Evolutionary conservation across 2,113 vertebrate genomes (phyloP).

Genomic region (Antennarius striatus): DNA sequence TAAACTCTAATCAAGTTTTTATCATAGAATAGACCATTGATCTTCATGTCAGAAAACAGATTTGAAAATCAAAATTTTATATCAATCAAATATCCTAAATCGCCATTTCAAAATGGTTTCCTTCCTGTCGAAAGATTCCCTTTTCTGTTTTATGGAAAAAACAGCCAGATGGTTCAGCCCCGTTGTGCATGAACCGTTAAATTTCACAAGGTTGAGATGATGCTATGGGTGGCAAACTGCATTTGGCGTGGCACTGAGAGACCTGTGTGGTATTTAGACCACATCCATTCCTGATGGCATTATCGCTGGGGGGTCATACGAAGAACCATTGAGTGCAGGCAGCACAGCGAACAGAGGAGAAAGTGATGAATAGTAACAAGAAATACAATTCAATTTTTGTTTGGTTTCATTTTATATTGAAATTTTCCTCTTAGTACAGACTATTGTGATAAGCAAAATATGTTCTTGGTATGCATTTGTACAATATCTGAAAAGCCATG

Average conservation of each 20-base stretch:
- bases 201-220: constrained; percentile 76
- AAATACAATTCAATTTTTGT: background rate
- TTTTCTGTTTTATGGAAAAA: too few relatives aligned
- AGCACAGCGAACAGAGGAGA: constrained; percentile 53
- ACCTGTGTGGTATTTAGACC: constrained; percentile 74
- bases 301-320: constrained; percentile 24
- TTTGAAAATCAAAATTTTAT: constrained; percentile 12
- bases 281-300: constrained; percentile 77
- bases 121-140: constrained; percentile 46
- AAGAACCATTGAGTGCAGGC: constrained; percentile 7
- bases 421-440: too few relatives aligned
- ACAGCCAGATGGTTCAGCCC: constrained; percentile 77
- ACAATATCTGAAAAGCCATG: too few relatives aligned
- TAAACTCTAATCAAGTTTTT: background rate
- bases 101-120: constrained; percentile 49
- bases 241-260: constrained; percentile 70
- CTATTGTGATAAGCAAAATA: too few relatives aligned
- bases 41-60: constrained; percentile 6
- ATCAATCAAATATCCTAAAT: constrained; percentile 30
- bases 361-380: constrained; percentile 56
- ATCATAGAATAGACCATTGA: background rate
- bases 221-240: constrained; percentile 79
- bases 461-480: too few relatives aligned
- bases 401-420: too few relatives aligned
- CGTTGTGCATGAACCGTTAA: constrained; percentile 77